phyloP scores from a whole-genome alignment of 2,888 invertebrate genomes.

The Crepidodera aurea region DNA sequence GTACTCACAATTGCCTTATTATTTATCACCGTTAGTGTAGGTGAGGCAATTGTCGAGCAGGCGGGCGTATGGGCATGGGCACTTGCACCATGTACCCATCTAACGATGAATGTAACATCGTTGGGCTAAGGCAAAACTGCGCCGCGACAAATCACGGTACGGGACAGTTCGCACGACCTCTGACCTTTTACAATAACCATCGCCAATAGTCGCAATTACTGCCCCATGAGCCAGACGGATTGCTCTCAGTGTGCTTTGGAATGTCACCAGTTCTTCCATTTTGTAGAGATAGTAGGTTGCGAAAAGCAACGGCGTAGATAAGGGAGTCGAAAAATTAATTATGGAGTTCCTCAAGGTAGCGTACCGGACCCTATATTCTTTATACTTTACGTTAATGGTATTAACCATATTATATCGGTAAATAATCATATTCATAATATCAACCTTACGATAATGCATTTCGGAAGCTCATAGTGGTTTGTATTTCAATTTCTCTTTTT shows the following conservation, averaged over 20 bases:
- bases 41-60: slow-evolving; percentile 42
- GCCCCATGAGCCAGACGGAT: slow-evolving; percentile 50
- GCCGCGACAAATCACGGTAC: slow-evolving; percentile 60
- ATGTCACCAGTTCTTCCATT: slow-evolving; percentile 27
- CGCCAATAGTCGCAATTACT: slow-evolving; percentile 59
- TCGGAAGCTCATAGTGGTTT: too few species aligned
- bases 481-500: too few species aligned
- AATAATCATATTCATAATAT: too few species aligned
- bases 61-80: background rate
- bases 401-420: too few species aligned
- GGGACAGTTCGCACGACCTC: slow-evolving; percentile 61
- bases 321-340: too few species aligned
- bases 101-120: background rate
- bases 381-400: too few species aligned
- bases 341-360: too few species aligned
- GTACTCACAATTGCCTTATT: slow-evolving; percentile 41
- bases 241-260: slow-evolving; percentile 27
- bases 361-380: too few species aligned
- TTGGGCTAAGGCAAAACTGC: slow-evolving; percentile 33
- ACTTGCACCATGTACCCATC: background rate
- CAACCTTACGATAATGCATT: too few species aligned
- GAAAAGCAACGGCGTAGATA: background rate
- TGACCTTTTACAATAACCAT: slow-evolving; percentile 60
- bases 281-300: slow-evolving; percentile 12
- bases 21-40: slow-evolving; percentile 57